Evolutionary conservation across 1,140 invertebrate genomes (phyloP), one percentile per base, ranked within the genome.

Genomic region (Pachypeltis micranthus): DNA sequence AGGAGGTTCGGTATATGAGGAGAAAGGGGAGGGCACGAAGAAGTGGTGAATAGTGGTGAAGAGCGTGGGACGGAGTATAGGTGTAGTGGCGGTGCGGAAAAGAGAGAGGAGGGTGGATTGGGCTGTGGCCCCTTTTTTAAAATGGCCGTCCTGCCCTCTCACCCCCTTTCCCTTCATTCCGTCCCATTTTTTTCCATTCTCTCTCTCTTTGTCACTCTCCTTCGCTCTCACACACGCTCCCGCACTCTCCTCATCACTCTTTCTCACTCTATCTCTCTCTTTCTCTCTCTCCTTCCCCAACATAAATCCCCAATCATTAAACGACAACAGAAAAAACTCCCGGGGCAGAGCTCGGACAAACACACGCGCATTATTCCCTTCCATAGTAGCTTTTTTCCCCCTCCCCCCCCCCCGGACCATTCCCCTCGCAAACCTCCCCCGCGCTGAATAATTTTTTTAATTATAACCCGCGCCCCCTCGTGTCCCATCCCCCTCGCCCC

Each of bases 391-490:
- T 51, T 51, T 51, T 51, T 51, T 21, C 21, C 19, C 19, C 57
- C 12, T 31, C 57, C 26, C 26, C n/a, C 29, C 57, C 28, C 57
- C 29, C 29, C 57, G 27, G 16, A 16, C 16, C 26, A 12, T n/a
- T 31, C 26, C 26, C n/a, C n/a, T 34, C 28, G 29, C n/a, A n/a
- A n/a, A n/a, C n/a, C n/a, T n/a, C n/a, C n/a, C n/a, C n/a, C n/a
- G n/a, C n/a, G n/a, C n/a, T n/a, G 57, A 59, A 59, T 59, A 59
- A 59, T 59, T 59, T 59, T 59, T 59, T 59, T 59, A 59, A 59
- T 59, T 59, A 59, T 59, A 59, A 59, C 57, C 57, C 57, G 57
- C n/a, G 23, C 47, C 47, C 47, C 47, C 21, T 21, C 10, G 23
- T 51, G 47, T 51, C 4, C 23, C 23, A 16, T 51, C 23, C 19